Percentiles rank a stretch among this genome's conserved stretches.
These are phyloP conservation scores for Erinaceus europaeus DNA, from an alignment of 2,113 vertebrate genomes.

Conservation along the genomic window DNA sequence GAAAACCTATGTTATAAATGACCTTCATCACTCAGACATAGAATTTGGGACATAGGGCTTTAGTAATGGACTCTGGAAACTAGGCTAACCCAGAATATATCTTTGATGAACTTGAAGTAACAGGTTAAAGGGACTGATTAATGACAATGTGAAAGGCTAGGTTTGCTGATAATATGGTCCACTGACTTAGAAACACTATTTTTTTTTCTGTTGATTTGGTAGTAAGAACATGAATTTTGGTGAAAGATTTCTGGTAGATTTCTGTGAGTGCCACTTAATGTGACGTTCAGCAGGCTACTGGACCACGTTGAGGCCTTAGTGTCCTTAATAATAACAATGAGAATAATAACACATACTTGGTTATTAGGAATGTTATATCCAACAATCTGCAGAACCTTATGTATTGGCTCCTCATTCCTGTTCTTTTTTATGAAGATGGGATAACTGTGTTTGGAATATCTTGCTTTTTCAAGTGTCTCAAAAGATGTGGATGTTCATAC, in stretches of 20 bases:
- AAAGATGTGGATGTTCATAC: constrained; percentile 45
- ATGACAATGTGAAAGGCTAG: not conserved
- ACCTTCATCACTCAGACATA: not conserved
- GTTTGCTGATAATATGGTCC: not conserved
- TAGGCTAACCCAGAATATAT: not conserved
- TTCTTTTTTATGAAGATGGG: not conserved
- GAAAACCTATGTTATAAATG: not conserved
- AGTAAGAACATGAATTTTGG: not conserved
- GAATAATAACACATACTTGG: not conserved
- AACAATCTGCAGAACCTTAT: not conserved
- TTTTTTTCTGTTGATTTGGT: constrained; percentile 3
- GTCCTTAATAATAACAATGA: constrained; percentile 24
- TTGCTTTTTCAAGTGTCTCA: constrained; percentile 42
- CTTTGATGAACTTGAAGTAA: not conserved
- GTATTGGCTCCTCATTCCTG: not conserved
- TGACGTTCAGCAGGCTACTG: not conserved
- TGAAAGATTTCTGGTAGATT: not conserved
- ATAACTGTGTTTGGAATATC: not conserved
- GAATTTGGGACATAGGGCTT: not conserved
- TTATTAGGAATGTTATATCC: not conserved
- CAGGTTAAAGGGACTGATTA: constrained; percentile 8
- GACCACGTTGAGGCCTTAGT: not conserved
- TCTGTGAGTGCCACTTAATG: not conserved
- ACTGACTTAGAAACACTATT: not conserved
- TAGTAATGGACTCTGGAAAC: not conserved